Evolutionary conservation across 2,797 vertebrate species (phyloP).

Genomic region (Cottoperca gobio): DNA sequence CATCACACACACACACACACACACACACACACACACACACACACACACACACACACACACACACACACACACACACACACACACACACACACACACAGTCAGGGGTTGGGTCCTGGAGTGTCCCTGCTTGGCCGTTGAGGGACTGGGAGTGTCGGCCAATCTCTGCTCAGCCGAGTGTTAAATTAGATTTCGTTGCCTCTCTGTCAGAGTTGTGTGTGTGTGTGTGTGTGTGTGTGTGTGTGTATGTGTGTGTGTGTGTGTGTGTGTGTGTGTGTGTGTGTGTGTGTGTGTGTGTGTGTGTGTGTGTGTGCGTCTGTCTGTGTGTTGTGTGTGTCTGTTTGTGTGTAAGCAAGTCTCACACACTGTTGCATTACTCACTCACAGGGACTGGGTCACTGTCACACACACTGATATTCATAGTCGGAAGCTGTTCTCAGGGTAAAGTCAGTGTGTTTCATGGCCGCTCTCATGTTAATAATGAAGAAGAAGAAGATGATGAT

Average conservation of each 20-base stretch:
- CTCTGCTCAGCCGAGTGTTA: slow-evolving; percentile 83
- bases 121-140: slow-evolving; percentile 65
- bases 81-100: slow-evolving; percentile 39
- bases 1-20: neutral
- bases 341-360: slow-evolving; percentile 30
- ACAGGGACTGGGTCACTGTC: slow-evolving; percentile 63
- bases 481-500: slow-evolving; percentile 2
- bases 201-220: slow-evolving; percentile 63
- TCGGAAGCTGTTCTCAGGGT: slow-evolving; percentile 14
- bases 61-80: slow-evolving; percentile 34
- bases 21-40: slow-evolving; percentile 2
- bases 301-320: slow-evolving; percentile 38
- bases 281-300: slow-evolving; percentile 35
- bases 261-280: slow-evolving; percentile 41
- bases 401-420: slow-evolving; percentile 53
- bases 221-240: slow-evolving; percentile 41
- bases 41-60: slow-evolving; percentile 22
- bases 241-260: slow-evolving; percentile 19
- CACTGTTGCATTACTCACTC: slow-evolving; percentile 55
- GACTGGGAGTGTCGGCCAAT: slow-evolving; percentile 79
- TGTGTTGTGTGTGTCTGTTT: slow-evolving; percentile 35
- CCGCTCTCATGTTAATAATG: neutral
- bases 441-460: slow-evolving; percentile 16
- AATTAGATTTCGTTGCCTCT: slow-evolving; percentile 85
- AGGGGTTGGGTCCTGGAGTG: slow-evolving; percentile 54